Percentiles rank a stretch among this genome's conserved stretches.
Conservation (phyloP, 2,797 vertebrate species). For the Rhinogobio ventralis region DNA sequence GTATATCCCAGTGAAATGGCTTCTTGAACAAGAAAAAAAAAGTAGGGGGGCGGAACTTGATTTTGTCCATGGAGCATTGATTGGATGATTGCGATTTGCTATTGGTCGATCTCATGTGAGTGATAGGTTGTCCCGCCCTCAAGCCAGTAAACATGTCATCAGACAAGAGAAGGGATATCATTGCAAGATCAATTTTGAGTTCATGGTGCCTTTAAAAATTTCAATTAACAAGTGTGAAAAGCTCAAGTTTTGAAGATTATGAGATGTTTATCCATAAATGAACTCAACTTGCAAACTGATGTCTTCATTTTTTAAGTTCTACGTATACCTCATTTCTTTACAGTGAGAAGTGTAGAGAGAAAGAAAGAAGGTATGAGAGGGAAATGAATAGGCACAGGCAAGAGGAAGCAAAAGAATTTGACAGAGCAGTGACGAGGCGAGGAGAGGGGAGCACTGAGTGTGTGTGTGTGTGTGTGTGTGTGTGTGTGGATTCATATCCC, state of each 20-base stretch:
- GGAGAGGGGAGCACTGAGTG: constrained; percentile 67
- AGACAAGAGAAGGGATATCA: too few species aligned
- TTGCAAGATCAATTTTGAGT: neutral
- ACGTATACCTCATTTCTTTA: neutral
- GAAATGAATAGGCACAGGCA: constrained; percentile 49
- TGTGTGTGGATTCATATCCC: constrained; percentile 67
- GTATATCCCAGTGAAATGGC: too few species aligned
- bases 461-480: constrained; percentile 55
- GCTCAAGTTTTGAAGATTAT: neutral
- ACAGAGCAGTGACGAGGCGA: constrained; percentile 80
- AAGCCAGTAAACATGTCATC: too few species aligned
- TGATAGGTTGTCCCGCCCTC: neutral
- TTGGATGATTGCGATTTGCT: neutral
- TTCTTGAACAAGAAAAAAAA: neutral
- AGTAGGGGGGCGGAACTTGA: neutral
- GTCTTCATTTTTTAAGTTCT: neutral
- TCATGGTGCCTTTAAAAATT: neutral
- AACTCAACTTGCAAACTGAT: neutral
- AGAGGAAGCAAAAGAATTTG: constrained; percentile 66
- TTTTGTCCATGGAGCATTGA: neutral
- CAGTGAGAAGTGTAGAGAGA: constrained; percentile 7
- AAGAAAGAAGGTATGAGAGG: constrained; percentile 45
- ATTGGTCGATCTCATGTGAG: neutral
- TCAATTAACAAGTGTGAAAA: neutral
- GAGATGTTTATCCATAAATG: neutral